Base-by-base conservation (phyloP, 2,113 vertebrate species). In the Formicarius rufipectus region DNA sequence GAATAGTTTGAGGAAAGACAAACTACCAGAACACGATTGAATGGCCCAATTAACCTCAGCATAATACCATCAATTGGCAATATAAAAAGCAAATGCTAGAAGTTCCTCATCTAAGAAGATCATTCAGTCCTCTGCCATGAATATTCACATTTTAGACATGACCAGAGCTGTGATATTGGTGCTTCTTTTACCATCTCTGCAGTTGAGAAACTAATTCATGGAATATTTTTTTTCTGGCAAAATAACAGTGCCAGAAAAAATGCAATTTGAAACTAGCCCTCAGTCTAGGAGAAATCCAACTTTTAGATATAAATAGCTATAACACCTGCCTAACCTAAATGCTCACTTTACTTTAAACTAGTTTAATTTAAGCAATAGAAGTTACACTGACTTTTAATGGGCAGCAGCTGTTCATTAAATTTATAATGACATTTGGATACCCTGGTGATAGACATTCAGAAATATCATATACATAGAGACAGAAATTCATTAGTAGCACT, bases 291-390 rank as follows among this genome's bases (percentile, higher is more conserved):
- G 62, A 95, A 91, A 90, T 83, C 90, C 95, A 84, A 93, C 90
- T 82, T 89, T 81, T 84, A 55, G 95, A 64, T 96, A 97, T 96
- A 96, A 97, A 96, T 97, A 96, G 95, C 72, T 94, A 72, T 59
- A 88, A 94, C 59, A 82, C 55, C 88, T 91, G 60, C 58, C n/a
- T 97, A 96, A 95, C 95, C 94, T 93, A 96, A 96, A 96, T 96
- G 94, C 71, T 96, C 89, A 78, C 95, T 96, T 97, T 90, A 68
- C 91, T 93, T 97, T 96, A 96, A 97, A 96, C 95, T 97, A 96
- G 89, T 96, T 97, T 94, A 97, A 96, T 96, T 97, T 96, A 97
- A 97, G 89, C 84, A 96, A 84, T 88, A 94, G 94, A 91, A 87
- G 88, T 97, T 96, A 79, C 92, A 77, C 80, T 94, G 95, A 95